phyloP scores from a whole-genome alignment of 2,888 invertebrate genomes.

The Athrips mouffetella region DNA sequence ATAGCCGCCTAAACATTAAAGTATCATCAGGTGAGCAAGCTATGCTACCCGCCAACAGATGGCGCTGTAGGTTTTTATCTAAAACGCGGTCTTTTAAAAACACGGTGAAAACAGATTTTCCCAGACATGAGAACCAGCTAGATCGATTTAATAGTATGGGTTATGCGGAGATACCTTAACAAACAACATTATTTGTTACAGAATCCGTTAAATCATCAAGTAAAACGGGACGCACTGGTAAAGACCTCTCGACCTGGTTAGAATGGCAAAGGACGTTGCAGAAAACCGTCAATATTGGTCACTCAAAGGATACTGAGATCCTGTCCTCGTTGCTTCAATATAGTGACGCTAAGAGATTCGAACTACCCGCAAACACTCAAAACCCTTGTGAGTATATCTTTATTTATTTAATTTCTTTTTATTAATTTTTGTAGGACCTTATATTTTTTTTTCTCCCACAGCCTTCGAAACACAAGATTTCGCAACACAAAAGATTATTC shows the following conservation, averaged over 20 bases:
- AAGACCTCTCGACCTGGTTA: conserved; percentile 56
- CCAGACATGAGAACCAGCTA: no score
- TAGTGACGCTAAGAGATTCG: conserved; percentile 69
- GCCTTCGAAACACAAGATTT: conserved; percentile 45
- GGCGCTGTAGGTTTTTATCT: no score
- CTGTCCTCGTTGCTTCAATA: conserved; percentile 65
- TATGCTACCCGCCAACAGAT: no score
- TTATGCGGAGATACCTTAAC: no score
- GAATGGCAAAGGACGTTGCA: conserved; percentile 72
- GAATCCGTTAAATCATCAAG: conserved; percentile 29
- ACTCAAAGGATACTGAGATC: conserved; percentile 65
- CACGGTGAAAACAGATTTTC: no score
- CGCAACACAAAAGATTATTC: conserved; percentile 30
- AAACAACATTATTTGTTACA: conserved; percentile 21
- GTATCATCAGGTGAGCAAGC: no score
- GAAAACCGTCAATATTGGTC: conserved; percentile 57
- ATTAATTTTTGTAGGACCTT: neutral
- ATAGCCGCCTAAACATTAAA: no score
- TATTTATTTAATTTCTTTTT: neutral
- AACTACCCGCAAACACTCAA: conserved; percentile 59
- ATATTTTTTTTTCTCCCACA: conserved; percentile 27
- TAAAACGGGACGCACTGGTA: conserved; percentile 20
- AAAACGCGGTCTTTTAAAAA: no score
- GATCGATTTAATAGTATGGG: no score
- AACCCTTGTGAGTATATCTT: conserved; percentile 49